These are phyloP conservation scores for Scomberomorus guttatus DNA, from an alignment of 2,797 vertebrate species.

Conservation along the genomic window DNA sequence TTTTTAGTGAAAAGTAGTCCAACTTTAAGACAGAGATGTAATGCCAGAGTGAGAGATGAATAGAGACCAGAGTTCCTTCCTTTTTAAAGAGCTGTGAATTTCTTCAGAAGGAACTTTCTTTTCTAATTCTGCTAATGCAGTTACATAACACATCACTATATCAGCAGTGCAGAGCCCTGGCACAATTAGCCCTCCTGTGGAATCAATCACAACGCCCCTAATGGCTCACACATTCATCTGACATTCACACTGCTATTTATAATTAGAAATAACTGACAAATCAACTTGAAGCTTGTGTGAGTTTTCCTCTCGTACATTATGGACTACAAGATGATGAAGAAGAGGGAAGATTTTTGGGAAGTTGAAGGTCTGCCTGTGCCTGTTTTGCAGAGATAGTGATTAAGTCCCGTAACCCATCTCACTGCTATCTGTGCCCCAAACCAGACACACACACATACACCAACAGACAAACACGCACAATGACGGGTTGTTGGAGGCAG, in stretches of 20 bases:
- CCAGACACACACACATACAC: slow-evolving; percentile 33
- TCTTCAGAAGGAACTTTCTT: slow-evolving; percentile 61
- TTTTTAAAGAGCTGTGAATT: slow-evolving; percentile 53
- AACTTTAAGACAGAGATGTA: slow-evolving; percentile 24
- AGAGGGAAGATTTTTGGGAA: slow-evolving; percentile 41
- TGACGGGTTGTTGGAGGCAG: slow-evolving; percentile 49
- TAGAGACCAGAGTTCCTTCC: slow-evolving; percentile 4
- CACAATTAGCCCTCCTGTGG: slow-evolving; percentile 69
- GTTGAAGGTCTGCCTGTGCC: slow-evolving; percentile 68
- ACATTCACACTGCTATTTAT: slow-evolving; percentile 54
- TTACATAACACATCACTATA: slow-evolving; percentile 72
- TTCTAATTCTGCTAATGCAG: slow-evolving; percentile 61
- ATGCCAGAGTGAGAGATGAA: slow-evolving; percentile 19
- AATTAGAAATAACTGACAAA: slow-evolving; percentile 66
- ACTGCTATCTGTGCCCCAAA: slow-evolving; percentile 67
- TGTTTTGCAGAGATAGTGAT: slow-evolving; percentile 79
- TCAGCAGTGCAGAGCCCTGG: slow-evolving; percentile 45
- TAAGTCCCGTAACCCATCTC: slow-evolving; percentile 76
- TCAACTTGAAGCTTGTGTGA: slow-evolving; percentile 38
- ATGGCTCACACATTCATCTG: slow-evolving; percentile 51
- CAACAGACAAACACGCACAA: slow-evolving; percentile 18
- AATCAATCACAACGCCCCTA: slow-evolving; percentile 58
- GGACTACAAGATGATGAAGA: slow-evolving; percentile 37
- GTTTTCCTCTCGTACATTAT: slow-evolving; percentile 22
- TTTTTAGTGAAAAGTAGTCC: slow-evolving; percentile 8